These are phyloP conservation scores for Eupithecia subumbrata DNA, from an alignment of 2,888 invertebrate genomes.

Conservation along the genomic window DNA sequence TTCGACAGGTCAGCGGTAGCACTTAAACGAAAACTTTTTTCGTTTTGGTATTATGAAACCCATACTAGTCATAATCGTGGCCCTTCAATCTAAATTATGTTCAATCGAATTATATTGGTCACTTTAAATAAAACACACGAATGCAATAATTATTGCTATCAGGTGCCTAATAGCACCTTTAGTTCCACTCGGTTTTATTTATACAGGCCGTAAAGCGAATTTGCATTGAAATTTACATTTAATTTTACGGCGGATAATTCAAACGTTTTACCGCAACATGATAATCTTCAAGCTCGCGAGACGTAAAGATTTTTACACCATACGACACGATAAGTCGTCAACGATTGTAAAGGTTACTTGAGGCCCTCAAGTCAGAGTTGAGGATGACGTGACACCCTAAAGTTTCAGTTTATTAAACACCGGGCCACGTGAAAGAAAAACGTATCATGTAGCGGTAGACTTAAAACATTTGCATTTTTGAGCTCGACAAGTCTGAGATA, in stretches of 20 bases:
- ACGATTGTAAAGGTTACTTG: neutral
- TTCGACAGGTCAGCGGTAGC: too few species aligned
- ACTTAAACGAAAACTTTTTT: neutral
- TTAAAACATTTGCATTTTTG: too few species aligned
- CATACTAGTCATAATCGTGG: neutral
- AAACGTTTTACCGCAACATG: slow-evolving; percentile 29
- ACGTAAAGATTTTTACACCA: neutral
- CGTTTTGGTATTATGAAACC: neutral
- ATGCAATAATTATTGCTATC: neutral
- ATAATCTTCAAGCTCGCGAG: slow-evolving; percentile 16
- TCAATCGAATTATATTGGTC: neutral
- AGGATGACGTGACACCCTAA: neutral
- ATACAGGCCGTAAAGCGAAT: slow-evolving; percentile 56
- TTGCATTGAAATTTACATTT: slow-evolving; percentile 49
- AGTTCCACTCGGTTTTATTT: slow-evolving; percentile 47
- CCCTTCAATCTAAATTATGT: neutral
- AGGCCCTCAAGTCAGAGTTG: neutral
- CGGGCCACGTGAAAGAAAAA: neutral
- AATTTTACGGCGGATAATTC: slow-evolving; percentile 49
- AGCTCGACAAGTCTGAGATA: neutral
- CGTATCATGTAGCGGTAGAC: neutral
- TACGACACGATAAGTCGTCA: neutral
- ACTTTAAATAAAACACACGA: neutral
- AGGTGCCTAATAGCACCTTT: neutral
- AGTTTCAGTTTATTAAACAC: neutral